Percentiles rank a stretch among this genome's conserved stretches.
Conservation (phyloP, 2,797 vertebrate species). For the Typhlichthys eigenmanni region DNA sequence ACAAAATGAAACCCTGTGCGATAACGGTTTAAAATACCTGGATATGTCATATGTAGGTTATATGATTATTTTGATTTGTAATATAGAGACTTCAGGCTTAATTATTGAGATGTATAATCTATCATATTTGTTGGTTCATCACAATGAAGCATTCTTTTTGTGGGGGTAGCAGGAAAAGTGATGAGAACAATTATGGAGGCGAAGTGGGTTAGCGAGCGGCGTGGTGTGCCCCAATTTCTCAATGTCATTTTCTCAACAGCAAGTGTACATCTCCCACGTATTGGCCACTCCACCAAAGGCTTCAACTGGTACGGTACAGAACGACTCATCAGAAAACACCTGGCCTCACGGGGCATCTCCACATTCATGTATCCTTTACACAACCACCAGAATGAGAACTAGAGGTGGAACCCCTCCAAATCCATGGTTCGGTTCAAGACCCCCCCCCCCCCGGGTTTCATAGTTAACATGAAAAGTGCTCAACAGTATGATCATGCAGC, state of each 20-base stretch:
- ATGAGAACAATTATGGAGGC: not conserved
- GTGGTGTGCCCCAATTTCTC: not conserved
- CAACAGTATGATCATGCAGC: too few relatives aligned
- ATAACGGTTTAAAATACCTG: too few relatives aligned
- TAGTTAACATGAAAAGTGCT: too few relatives aligned
- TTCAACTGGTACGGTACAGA: slow-evolving; percentile 98
- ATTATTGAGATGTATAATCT: not conserved
- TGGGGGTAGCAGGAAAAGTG: not conserved
- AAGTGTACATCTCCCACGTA: slow-evolving; percentile 91
- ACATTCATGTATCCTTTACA: slow-evolving; percentile 86
- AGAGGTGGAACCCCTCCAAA: slow-evolving; percentile 19
- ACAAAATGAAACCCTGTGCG: too few relatives aligned
- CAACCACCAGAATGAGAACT: slow-evolving; percentile 65
- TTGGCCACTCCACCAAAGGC: slow-evolving; percentile 86
- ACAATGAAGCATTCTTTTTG: not conserved
- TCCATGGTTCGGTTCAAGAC: slow-evolving; percentile 15
- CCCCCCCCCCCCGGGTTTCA: slow-evolving; percentile 4
- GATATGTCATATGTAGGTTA: too few relatives aligned
- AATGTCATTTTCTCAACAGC: slow-evolving; percentile 68
- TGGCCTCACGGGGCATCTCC: slow-evolving; percentile 81
- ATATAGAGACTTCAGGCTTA: not conserved
- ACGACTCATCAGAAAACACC: slow-evolving; percentile 87
- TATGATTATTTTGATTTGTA: not conserved
- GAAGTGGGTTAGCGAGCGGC: too few relatives aligned
- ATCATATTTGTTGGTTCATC: not conserved